A percentile compares a stretch with the other conserved stretches of the same genome.
These are phyloP conservation scores for Macropis europaea DNA, from an alignment of 2,888 invertebrate species.

Conservation along the genomic window DNA sequence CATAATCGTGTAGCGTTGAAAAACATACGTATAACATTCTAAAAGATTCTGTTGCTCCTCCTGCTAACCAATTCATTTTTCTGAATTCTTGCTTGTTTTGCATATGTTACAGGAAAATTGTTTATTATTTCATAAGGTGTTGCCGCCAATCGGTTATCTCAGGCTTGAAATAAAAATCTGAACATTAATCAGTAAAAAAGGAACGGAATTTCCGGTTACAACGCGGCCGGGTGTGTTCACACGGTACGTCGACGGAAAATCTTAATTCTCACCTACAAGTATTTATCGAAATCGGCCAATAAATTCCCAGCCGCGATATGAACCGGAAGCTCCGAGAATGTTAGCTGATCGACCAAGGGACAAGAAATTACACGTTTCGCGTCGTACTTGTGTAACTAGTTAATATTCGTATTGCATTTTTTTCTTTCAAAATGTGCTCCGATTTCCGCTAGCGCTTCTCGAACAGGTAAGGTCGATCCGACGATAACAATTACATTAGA, in stretches of 20 bases:
- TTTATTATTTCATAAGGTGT: no score
- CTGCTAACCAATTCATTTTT: no score
- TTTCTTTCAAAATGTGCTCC: not conserved
- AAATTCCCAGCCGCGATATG: constrained; percentile 9
- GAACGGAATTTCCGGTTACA: constrained; percentile 10
- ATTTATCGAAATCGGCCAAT: constrained; percentile 18
- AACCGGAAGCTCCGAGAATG: constrained; percentile 23
- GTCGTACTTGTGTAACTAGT: not conserved
- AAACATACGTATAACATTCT: no score
- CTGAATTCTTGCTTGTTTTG: no score
- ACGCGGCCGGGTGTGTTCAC: not conserved
- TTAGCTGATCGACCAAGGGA: not conserved
- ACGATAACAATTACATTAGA: no score
- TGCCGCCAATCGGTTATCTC: no score
- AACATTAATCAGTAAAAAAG: not conserved
- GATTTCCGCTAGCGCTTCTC: no score
- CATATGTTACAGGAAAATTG: no score
- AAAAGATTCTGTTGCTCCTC: no score
- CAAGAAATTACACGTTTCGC: constrained; percentile 20
- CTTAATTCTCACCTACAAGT: constrained; percentile 21
- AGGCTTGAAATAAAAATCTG: not conserved
- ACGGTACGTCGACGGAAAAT: constrained; percentile 22
- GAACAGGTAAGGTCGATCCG: no score
- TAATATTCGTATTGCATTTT: not conserved
- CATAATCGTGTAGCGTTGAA: no score